Evolutionary conservation across 1,140 invertebrate genomes (phyloP).

Genomic region (Lepidurus arcticus): DNA sequence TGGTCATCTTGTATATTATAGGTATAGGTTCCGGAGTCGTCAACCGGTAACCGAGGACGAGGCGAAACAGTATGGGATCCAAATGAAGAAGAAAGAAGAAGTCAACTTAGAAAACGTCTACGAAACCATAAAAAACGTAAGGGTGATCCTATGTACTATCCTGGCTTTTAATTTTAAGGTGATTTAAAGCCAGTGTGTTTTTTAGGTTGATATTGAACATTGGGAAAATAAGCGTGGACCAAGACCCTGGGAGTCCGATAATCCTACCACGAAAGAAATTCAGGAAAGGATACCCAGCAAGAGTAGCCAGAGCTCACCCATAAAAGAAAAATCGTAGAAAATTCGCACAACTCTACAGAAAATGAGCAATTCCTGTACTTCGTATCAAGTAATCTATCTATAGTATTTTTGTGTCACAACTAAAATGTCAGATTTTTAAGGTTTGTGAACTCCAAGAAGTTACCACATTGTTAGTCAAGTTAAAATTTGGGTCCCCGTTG

Average conservation of each 20-base stretch:
- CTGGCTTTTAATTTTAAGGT: slow-evolving; percentile 9
- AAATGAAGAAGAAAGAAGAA: slow-evolving; percentile 58
- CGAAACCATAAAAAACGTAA: slow-evolving; percentile 59
- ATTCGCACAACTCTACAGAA: no score
- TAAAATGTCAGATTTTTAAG: neutral
- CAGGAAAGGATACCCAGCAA: neutral
- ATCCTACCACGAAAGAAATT: slow-evolving; percentile 1
- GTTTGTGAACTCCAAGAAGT: slow-evolving; percentile 5
- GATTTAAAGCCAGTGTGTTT: slow-evolving; percentile 33
- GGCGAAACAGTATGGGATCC: slow-evolving; percentile 56
- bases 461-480: neutral
- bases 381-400: neutral
- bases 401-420: neutral
- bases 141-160: slow-evolving; percentile 25
- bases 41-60: slow-evolving; percentile 53
- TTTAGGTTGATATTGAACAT: slow-evolving; percentile 61
- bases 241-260: slow-evolving; percentile 66
- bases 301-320: neutral
- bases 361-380: neutral
- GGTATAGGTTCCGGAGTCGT: slow-evolving; percentile 61
- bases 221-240: slow-evolving; percentile 74
- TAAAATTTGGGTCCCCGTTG: neutral
- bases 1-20: slow-evolving; percentile 41
- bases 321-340: neutral
- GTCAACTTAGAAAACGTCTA: slow-evolving; percentile 64